phyloP scores from a whole-genome alignment of 2,797 vertebrate species.

The Hydrolagus colliei region DNA sequence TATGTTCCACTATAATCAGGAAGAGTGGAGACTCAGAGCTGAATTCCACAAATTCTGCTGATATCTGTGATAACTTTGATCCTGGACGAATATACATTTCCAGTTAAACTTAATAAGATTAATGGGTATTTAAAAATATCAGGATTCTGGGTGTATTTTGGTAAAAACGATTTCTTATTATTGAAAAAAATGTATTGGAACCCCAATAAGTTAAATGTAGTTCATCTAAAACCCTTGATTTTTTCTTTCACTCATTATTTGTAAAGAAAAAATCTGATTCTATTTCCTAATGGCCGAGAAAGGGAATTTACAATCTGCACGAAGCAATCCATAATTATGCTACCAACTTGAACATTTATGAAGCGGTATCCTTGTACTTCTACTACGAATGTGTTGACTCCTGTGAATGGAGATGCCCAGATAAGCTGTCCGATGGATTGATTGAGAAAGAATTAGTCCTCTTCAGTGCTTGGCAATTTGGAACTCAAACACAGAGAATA shows the following conservation, averaged over 20 bases:
- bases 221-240: neutral
- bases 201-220: neutral
- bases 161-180: no score
- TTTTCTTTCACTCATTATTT: neutral
- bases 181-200: neutral
- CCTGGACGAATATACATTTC: no score
- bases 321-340: neutral
- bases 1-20: neutral
- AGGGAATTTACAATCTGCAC: neutral
- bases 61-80: no score
- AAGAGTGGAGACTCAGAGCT: neutral
- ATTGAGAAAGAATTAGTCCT: constrained; percentile 45
- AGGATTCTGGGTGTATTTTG: neutral
- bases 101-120: no score
- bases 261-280: neutral
- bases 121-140: neutral
- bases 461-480: constrained; percentile 55
- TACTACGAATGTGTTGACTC: constrained; percentile 26
- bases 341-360: neutral
- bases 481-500: constrained; percentile 51
- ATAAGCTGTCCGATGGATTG: constrained; percentile 6
- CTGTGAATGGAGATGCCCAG: constrained; percentile 33
- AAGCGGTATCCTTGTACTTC: neutral
- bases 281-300: no score
- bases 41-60: no score